Evolutionary conservation across 2,113 vertebrate species (phyloP), one percentile per base, ranked within the genome.

Genomic region (Otocyon megalotis): DNA sequence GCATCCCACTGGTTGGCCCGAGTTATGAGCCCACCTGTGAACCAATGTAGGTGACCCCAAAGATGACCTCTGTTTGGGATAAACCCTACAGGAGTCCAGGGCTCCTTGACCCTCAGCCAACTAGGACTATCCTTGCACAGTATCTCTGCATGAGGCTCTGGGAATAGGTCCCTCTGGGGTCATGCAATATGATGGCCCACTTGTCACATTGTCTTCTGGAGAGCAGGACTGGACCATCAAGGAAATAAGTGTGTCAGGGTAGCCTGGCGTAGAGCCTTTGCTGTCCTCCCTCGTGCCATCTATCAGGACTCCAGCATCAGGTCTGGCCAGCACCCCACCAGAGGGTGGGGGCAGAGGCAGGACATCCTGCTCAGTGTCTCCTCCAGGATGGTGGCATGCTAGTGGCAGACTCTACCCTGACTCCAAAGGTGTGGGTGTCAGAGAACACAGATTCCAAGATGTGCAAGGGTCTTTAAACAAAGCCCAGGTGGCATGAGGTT

Each of bases 111-210:
- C 74, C 24, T n/a, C 13, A 12, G 63, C 15, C 8, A 4, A 4
- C 5, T 4, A 4, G 76, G 30, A 14, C 11, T 14, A 22, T 8
- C 43, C 65, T 15, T 1, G 12, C 60, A 17, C 30, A 17, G 32
- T 14, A 14, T 56, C 43, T 12, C 50, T 1, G 30, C 17, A 1
- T 1, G 12, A 50, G 2, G 1, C 15, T 4, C 11, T 1, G 26
- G 14, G 84, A 58, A 50, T 0, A 30, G 84, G 0, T 0, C 30
- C 67, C 58, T 35, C 85, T 37, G 32, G 62, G 54, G n/a, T 5
- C 28, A 48, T 56, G n/a, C 6, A 3, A 9, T 10, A 0, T 10
- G n/a, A 63, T 1, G 5, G 72, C 72, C 15, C 30, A 26, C n/a
- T 4, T 14, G 65, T 82, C 63, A 63, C 28, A 4, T 17, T 5